A percentile compares a stretch with the other conserved stretches of the same genome.
These are phyloP conservation scores for Poecile montanus DNA, from an alignment of 2,797 vertebrate genomes.

Conservation along the genomic window DNA sequence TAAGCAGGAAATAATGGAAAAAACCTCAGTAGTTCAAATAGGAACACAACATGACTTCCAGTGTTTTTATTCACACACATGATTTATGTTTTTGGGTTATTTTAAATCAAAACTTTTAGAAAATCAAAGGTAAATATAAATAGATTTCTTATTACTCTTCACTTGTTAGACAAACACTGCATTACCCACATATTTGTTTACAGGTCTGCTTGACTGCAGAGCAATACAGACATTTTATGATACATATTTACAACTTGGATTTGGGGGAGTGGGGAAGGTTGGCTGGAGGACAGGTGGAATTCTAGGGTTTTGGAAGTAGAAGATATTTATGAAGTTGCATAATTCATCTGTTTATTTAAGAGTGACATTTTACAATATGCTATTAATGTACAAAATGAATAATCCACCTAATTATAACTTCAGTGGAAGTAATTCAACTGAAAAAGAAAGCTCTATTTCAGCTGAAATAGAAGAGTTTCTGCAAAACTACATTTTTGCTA, in stretches of 20 bases:
- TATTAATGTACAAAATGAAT: neutral
- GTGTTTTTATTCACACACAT: neutral
- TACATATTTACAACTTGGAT: neutral
- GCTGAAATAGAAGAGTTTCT: neutral
- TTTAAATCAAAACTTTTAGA: neutral
- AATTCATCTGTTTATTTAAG: neutral
- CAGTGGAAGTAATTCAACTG: neutral
- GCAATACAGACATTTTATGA: neutral
- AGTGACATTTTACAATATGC: neutral
- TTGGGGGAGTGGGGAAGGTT: neutral
- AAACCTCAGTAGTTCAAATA: neutral
- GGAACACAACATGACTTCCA: neutral
- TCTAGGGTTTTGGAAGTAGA: neutral
- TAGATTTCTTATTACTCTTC: neutral
- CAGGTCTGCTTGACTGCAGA: neutral
- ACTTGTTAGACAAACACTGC: neutral
- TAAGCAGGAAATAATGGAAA: neutral
- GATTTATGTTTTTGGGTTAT: neutral
- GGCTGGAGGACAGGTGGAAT: neutral
- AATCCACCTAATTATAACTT: neutral
- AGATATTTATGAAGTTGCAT: neutral
- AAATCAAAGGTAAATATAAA: neutral
- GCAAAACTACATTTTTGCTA: neutral
- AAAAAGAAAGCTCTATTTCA: neutral
- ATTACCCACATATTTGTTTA: neutral